Base-by-base conservation (phyloP, 2,888 invertebrate genomes). In the Onthophagus sagittarius region DNA sequence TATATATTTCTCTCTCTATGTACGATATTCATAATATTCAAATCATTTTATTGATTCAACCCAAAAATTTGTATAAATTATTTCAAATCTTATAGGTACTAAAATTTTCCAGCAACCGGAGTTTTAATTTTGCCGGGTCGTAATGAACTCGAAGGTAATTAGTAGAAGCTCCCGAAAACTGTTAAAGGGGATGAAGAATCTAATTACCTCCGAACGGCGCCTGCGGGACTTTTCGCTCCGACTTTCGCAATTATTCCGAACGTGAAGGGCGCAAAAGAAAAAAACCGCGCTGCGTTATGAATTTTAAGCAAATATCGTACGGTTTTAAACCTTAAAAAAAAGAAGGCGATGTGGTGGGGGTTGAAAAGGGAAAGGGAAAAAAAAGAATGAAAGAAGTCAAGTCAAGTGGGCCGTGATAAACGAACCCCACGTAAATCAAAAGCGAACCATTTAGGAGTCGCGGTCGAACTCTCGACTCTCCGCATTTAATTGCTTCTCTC, bases 191-290 rank as follows among this genome's bases (percentile, higher is more conserved):
- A 9, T 53, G 72, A 72, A 72, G 65, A 72, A 72, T 14, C 67
- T 64, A 72, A 72, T 72, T 72, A 72, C 63, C 64, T 14, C 72
- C 39, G 32, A 72, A 72, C 63, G 32, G 23, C 67, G 33, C 72
- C 72, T 5, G 14, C 11, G 72, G 72, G 72, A 72, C 39, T 72
- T 72, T 72, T 64, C 15, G 15, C 15, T 15, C 31, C 67, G 67
- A 67, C 67, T 67, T 67, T 67, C n/a, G 67, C 67, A 67, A 67
- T 67, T 67, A 67, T 67, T 67, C 32, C 23, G n/a, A 32, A n/a
- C 67, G 67, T 7, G 39, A 53, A 53, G 39, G 11, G 39, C 9
- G 39, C 39, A 11, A 9, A 53, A 53, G 23, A 23, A 53, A 9
- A 53, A 53, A 53, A 53, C 5, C 4, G 39, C 23, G 23, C 39